Evolutionary conservation across 2,888 invertebrate genomes (phyloP), one percentile per base, ranked within the genome.

Genomic region (Tridacna gigas): DNA sequence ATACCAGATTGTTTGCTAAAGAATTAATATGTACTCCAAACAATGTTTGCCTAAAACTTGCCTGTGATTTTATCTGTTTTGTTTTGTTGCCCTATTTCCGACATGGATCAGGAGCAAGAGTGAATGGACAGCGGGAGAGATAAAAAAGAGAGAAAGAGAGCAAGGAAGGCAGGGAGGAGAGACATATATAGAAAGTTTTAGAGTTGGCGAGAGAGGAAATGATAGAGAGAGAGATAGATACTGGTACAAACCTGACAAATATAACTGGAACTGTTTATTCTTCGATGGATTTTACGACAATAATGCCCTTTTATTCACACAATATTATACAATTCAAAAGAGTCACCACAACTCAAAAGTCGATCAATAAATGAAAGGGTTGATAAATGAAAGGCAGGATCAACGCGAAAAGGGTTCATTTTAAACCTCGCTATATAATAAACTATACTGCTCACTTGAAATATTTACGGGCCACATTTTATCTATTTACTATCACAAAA

Each of bases 401-500:
- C 37, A 37, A 37, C 7, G 7, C 37, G 3, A 37, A 37, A 37
- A 37, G 37, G 37, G 37, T 37, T 37, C 37, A 37, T 2, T 37
- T 37, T 37, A 37, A 37, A 37, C 37, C 37, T 37, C 7, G 37
- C 37, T 2, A 37, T 2, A 37, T 37, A 37, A 28, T 65, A 28
- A 65, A 65, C 18, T 65, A 26, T 25, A 9, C 65, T 28, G 28
- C 65, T 26, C 65, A 26, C 26, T 26, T 65, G 26, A 67, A 67
- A 67, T 45, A 45, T 67, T 67, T 45, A 67, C 37, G 67, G 47
- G 18, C 45, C 45, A 45, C 45, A 67, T 45, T n/a, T 67, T 45
- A 67, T 67, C 65, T 28, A 26, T 65, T 65, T 5, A 65, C 26
- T 28, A 28, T 28, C 65, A 65, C 65, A 65, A 65, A 65, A 65